These are phyloP conservation scores for Pectinophora gossypiella DNA, from an alignment of 1,140 invertebrate genomes.

Conservation along the genomic window DNA sequence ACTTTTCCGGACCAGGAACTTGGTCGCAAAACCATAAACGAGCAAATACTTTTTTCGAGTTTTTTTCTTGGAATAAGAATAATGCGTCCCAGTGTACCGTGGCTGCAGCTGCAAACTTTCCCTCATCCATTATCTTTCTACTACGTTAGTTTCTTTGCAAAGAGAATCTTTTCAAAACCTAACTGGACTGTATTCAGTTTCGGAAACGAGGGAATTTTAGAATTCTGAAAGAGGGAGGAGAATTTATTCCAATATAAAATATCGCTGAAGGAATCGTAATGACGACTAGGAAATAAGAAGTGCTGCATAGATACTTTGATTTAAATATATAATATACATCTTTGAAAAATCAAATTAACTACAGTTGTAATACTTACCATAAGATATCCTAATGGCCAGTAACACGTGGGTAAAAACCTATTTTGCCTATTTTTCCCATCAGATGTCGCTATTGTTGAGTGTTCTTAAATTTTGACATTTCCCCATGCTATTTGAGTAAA, in stretches of 20 bases:
- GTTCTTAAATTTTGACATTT: too few species aligned
- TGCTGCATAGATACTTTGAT: too few species aligned
- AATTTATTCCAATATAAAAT: not conserved
- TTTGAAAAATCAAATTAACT: too few species aligned
- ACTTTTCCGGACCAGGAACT: not conserved
- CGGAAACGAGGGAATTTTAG: not conserved
- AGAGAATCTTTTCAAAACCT: not conserved
- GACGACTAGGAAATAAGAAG: too few species aligned
- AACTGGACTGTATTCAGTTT: not conserved
- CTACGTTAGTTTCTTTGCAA: constrained; percentile 26
- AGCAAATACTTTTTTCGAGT: not conserved
- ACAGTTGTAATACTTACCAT: too few species aligned
- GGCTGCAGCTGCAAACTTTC: constrained; percentile 28
- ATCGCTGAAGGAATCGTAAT: too few species aligned
- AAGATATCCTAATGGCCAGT: too few species aligned
- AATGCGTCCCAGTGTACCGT: not conserved
- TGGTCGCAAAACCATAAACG: not conserved
- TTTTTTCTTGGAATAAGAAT: not conserved
- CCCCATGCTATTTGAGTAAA: too few species aligned
- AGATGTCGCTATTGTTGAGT: too few species aligned
- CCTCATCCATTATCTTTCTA: constrained; percentile 35
- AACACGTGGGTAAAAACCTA: too few species aligned
- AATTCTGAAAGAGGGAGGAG: not conserved
- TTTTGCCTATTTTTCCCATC: too few species aligned
- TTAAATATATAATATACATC: too few species aligned